These are phyloP conservation scores for Diogma glabrata DNA, from an alignment of 2,888 invertebrate genomes.

Conservation along the genomic window DNA sequence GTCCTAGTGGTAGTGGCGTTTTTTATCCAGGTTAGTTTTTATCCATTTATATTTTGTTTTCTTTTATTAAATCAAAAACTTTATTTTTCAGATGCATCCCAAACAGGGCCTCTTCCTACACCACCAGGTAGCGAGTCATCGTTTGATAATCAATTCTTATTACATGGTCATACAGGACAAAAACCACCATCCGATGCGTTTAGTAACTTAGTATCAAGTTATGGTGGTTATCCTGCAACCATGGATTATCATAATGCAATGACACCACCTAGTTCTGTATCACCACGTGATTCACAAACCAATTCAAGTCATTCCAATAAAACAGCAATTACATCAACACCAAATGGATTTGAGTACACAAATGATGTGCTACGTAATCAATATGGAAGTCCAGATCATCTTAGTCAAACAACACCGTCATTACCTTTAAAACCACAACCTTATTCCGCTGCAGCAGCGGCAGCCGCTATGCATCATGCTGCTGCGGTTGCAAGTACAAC, in stretches of 20 bases:
- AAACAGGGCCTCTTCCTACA: slow-evolving; percentile 71
- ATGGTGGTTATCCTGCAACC: slow-evolving; percentile 47
- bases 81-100: slow-evolving; percentile 42
- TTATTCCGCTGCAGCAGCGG: slow-evolving; percentile 61
- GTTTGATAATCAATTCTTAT: slow-evolving; percentile 52
- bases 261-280: slow-evolving; percentile 96
- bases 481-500: slow-evolving; percentile 45
- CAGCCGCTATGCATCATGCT: slow-evolving; percentile 44
- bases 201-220: slow-evolving; percentile 45
- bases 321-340: slow-evolving; percentile 15
- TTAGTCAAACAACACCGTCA: slow-evolving; percentile 48
- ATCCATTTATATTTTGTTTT: background rate
- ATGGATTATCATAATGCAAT: slow-evolving; percentile 86
- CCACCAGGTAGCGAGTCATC: slow-evolving; percentile 76
- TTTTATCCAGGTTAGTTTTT: slow-evolving; percentile 21
- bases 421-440: slow-evolving; percentile 84
- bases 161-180: slow-evolving; percentile 39
- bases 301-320: slow-evolving; percentile 35
- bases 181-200: slow-evolving; percentile 45
- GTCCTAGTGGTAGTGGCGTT: slow-evolving; percentile 34
- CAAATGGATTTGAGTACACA: slow-evolving; percentile 49
- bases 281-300: slow-evolving; percentile 75
- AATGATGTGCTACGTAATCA: slow-evolving; percentile 46
- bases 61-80: background rate
- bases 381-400: slow-evolving; percentile 39